A percentile compares a stretch with the other conserved stretches of the same genome.
These are phyloP conservation scores for Euwallacea similis DNA, from an alignment of 1,140 invertebrate genomes.

Conservation along the genomic window DNA sequence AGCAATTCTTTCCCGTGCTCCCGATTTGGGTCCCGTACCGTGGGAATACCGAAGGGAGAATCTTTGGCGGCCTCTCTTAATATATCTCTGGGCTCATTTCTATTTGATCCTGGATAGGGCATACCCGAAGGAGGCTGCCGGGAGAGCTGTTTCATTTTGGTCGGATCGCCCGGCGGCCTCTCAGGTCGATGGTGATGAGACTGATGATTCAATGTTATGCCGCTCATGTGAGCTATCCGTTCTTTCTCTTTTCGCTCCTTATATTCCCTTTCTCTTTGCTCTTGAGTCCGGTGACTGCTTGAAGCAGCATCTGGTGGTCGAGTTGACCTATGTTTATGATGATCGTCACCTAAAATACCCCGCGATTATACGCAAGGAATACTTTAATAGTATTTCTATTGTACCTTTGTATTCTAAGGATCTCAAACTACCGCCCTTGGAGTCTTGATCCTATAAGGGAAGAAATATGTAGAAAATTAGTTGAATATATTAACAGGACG, in stretches of 20 bases:
- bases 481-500: no score
- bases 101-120: constrained; percentile 18
- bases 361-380: background rate
- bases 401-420: constrained; percentile 38
- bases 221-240: constrained; percentile 51
- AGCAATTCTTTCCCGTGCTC: constrained; percentile 32
- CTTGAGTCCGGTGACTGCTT: constrained; percentile 42
- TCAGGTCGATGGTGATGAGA: constrained; percentile 44
- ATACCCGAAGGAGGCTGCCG: constrained; percentile 37
- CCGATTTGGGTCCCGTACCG: constrained; percentile 33
- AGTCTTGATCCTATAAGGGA: constrained; percentile 45
- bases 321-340: constrained; percentile 47
- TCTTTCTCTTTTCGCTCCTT: constrained; percentile 60
- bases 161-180: constrained; percentile 41
- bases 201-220: constrained; percentile 19
- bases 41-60: constrained; percentile 41
- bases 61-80: constrained; percentile 44
- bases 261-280: constrained; percentile 57
- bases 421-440: constrained; percentile 16
- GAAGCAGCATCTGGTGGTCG: constrained; percentile 47
- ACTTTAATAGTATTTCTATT: background rate
- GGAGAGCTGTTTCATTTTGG: constrained; percentile 46
- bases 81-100: constrained; percentile 43
- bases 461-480: background rate
- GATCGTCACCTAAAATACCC: constrained; percentile 41